A percentile compares a stretch with the other conserved stretches of the same genome.
Evolutionary conservation across 1,140 invertebrate species (phyloP).

Genomic region (Oryctes rhinoceros): DNA sequence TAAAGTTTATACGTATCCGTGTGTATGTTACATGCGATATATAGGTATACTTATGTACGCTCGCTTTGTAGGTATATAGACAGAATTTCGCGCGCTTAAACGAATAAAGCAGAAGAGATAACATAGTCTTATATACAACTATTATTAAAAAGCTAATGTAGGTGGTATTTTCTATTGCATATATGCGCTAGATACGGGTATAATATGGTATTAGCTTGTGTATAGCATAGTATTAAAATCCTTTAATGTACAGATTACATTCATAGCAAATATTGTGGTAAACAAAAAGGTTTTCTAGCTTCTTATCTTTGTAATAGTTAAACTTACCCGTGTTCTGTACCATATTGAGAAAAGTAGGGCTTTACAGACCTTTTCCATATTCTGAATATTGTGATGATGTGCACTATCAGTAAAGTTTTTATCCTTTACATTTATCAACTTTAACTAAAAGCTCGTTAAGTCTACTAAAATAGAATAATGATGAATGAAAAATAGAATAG

Average conservation of each 20-base stretch:
- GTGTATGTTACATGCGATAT: not conserved
- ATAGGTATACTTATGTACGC: not conserved
- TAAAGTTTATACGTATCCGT: not conserved
- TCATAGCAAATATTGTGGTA: not conserved
- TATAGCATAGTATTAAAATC: not conserved
- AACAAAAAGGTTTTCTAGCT: not conserved
- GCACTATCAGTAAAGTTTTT: too few relatives aligned
- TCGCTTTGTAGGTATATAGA: not conserved
- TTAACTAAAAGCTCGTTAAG: too few relatives aligned
- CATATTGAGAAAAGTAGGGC: too few relatives aligned
- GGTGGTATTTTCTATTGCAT: not conserved
- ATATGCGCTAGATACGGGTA: not conserved
- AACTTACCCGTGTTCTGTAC: too few relatives aligned
- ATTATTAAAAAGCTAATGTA: slow-evolving; percentile 21
- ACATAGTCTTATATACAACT: slow-evolving; percentile 14
- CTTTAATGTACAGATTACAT: not conserved
- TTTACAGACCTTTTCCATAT: too few relatives aligned
- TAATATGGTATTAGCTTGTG: not conserved
- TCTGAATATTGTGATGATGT: too few relatives aligned
- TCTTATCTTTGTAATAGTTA: not conserved
- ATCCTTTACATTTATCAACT: too few relatives aligned
- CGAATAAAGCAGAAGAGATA: slow-evolving; percentile 8
- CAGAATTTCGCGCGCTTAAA: not conserved
- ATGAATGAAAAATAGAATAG: too few relatives aligned
- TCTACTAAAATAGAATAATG: too few relatives aligned